Base-by-base conservation (phyloP, 2,888 invertebrate species). In the Polylopha cassiicola region DNA sequence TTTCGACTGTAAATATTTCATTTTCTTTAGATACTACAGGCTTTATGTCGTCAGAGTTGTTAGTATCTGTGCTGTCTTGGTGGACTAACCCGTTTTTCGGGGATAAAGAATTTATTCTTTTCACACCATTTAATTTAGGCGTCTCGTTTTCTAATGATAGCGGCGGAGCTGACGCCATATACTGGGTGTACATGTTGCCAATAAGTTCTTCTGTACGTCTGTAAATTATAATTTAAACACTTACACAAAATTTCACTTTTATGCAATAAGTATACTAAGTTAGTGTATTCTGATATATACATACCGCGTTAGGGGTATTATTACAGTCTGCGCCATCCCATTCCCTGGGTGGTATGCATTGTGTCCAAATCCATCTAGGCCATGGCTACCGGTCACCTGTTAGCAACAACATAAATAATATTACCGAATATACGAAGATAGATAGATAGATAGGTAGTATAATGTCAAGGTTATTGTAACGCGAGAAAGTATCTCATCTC, bases 201-300 rank as follows among this genome's bases (percentile, higher is more conserved):
- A 89, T 88, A 24, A 90, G 61, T 48, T 90, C 89, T 63, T 90
- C 90, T 7, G 89, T 89, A 13, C 89, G 74, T 56, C 89, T 86
- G 65, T 16, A 64, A 70, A 43, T 22, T 8, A 37, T 33, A 26
- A 22, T 6, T 9, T 27, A 3, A 17, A 14, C n/a, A n/a, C n/a
- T n/a, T n/a, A n/a, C n/a, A n/a, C n/a, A n/a, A n/a, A n/a, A n/a
- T n/a, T n/a, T n/a, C n/a, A n/a, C n/a, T n/a, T n/a, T n/a, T n/a
- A n/a, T n/a, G n/a, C n/a, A n/a, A n/a, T n/a, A n/a, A n/a, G n/a
- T n/a, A n/a, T n/a, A n/a, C n/a, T 6, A 20, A 13, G 3, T n/a
- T 4, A 23, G 3, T 15, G 9, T 11, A 9, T 20, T 9, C 13
- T 21, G 4, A 16, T 14, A 4, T 4, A 18, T 26, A 42, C 5